phyloP scores from a whole-genome alignment of 2,888 invertebrate genomes.

The Catotricha subobsoleta region DNA sequence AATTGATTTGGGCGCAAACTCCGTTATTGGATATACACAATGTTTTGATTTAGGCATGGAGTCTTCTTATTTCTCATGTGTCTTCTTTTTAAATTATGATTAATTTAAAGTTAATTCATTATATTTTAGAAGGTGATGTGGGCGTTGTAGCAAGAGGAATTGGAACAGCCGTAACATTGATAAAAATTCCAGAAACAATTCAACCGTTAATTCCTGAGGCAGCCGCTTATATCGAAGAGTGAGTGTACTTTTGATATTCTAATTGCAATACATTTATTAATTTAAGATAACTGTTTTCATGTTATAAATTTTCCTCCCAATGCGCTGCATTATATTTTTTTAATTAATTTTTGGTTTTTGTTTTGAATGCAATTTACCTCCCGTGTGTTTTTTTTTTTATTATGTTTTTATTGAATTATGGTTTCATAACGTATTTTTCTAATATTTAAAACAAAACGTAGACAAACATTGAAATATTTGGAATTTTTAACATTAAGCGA shows the following conservation, averaged over 20 bases:
- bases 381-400: background rate
- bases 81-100: no score
- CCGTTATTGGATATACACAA: slow-evolving; percentile 86
- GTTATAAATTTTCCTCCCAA: background rate
- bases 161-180: slow-evolving; percentile 68
- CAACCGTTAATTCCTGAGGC: slow-evolving; percentile 28
- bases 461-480: slow-evolving; percentile 31
- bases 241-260: slow-evolving; percentile 32
- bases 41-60: slow-evolving; percentile 93
- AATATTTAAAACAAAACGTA: background rate
- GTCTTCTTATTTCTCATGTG: no score
- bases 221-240: slow-evolving; percentile 38
- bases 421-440: background rate
- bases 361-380: background rate
- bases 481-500: slow-evolving; percentile 39
- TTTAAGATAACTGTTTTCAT: background rate
- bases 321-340: background rate
- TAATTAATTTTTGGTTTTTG: background rate
- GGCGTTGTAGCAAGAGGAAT: slow-evolving; percentile 92
- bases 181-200: slow-evolving; percentile 36
- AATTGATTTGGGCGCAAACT: slow-evolving; percentile 82
- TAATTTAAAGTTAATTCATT: no score
- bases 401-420: background rate
- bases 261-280: background rate
- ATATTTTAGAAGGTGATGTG: slow-evolving; percentile 91